phyloP scores from a whole-genome alignment of 2,797 vertebrate genomes.

The Microctenopoma lineatum region DNA sequence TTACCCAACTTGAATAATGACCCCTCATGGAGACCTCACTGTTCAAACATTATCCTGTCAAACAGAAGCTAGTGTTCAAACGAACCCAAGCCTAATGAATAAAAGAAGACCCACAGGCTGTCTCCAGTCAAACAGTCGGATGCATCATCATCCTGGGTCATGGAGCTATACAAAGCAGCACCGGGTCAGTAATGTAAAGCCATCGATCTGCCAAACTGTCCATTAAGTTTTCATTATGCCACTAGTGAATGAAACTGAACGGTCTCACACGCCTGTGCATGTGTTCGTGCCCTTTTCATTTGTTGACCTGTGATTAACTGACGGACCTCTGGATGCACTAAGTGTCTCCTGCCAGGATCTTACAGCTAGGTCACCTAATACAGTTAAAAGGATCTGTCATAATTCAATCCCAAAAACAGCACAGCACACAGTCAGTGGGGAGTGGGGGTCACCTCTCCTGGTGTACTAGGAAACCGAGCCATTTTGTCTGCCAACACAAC shows the following conservation, averaged over 20 bases:
- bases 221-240: conserved; percentile 71
- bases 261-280: conserved; percentile 9
- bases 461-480: conserved; percentile 36
- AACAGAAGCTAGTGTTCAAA: conserved; percentile 38
- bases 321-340: conserved; percentile 33
- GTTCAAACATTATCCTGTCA: conserved; percentile 57
- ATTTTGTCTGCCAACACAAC: conserved; percentile 44
- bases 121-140: conserved; percentile 31
- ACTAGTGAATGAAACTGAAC: conserved; percentile 45
- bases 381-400: conserved; percentile 67
- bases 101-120: conserved; percentile 36
- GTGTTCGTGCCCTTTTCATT: conserved; percentile 19
- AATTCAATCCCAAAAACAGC: conserved; percentile 55
- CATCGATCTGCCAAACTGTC: conserved; percentile 47
- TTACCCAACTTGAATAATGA: conserved; percentile 63
- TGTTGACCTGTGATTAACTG: conserved; percentile 44
- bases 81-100: conserved; percentile 50
- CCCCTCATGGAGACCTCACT: conserved; percentile 43
- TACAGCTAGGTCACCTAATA: conserved; percentile 46
- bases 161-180: conserved; percentile 30
- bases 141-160: conserved; percentile 32
- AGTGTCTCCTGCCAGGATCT: conserved; percentile 40
- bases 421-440: conserved; percentile 14
- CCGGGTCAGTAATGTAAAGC: conserved; percentile 43
- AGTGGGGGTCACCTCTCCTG: conserved; percentile 52